These are phyloP conservation scores for Sebastes dallii DNA, from an alignment of 2,797 vertebrate species.

Conservation along the genomic window DNA sequence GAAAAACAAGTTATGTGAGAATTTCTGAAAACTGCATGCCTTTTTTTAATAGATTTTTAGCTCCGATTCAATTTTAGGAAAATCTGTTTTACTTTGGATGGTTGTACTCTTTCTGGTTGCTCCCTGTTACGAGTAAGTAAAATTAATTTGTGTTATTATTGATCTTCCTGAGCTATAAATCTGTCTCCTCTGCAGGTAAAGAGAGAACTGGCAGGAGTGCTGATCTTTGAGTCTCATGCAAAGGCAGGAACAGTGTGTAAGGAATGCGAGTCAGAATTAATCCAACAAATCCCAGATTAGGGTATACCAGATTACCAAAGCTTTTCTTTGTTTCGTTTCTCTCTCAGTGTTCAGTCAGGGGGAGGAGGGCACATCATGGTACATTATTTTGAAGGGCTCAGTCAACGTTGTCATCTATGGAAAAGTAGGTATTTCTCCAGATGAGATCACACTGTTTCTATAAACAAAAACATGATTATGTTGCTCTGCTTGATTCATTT, in stretches of 20 bases:
- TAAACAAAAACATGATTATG: background rate
- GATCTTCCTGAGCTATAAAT: background rate
- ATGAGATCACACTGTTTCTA: background rate
- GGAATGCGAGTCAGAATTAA: slow-evolving; percentile 65
- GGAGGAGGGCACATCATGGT: slow-evolving; percentile 99
- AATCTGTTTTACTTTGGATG: background rate
- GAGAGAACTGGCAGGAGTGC: slow-evolving; percentile 92
- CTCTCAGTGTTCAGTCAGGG: slow-evolving; percentile 96
- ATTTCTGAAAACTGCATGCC: background rate
- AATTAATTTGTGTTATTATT: background rate
- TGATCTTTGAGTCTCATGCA: slow-evolving; percentile 97
- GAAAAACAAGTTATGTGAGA: background rate
- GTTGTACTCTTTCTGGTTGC: background rate
- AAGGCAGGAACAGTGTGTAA: slow-evolving; percentile 97
- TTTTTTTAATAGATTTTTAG: background rate
- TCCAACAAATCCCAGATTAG: slow-evolving; percentile 10
- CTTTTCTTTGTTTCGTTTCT: slow-evolving; percentile 10
- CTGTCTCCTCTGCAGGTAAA: slow-evolving; percentile 86
- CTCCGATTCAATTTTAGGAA: background rate
- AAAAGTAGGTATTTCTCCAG: slow-evolving; percentile 84
- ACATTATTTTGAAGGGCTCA: slow-evolving; percentile 98
- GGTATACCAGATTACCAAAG: background rate
- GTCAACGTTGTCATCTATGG: slow-evolving; percentile 99
- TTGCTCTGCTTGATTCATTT: background rate
- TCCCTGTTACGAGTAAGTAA: background rate